Evolutionary conservation across 1,140 invertebrate species (phyloP), one percentile per base, ranked within the genome.

Genomic region (Leptopilina clavipes): DNA sequence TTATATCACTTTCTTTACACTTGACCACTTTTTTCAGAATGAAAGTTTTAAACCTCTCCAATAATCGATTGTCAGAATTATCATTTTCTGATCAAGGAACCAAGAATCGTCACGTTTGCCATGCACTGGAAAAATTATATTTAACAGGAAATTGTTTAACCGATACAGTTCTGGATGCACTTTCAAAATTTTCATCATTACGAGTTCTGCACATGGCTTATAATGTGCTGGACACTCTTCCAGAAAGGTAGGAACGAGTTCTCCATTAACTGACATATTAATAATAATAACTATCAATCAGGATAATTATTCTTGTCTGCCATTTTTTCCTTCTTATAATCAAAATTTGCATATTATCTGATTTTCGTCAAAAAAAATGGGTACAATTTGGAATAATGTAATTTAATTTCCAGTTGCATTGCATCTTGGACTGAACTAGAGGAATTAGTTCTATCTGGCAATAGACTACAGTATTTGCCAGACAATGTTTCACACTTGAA

Each of bases 401-500:
- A 31, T 74, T 59, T 17, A 19, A 73, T 76, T 70, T 75, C 3
- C 83, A 93, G 93, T 82, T 95, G 95, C 83, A 92, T 95, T 48
- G 92, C 92, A 31, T 93, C 93, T 76, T 96, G 95, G 95, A 90
- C 91, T 3, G 94, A 96, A 76, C 89, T 97, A 77, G 95, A 96
- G 90, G 95, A 96, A 87, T 86, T 97, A 9, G 93, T 97, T 1
- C 81, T 97, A 14, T 96, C 95, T 11, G 96, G 96, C 25, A 97
- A 97, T 87, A 93, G 93, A 87, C 90, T 97, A 72, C 92, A 94
- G 59, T 93, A 93, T 82, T 90, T 97, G 52, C 96, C 96, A 1
- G 94, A 95, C 76, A 94, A 94, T 85, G 93, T 97, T 71, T 93
- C 93, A 17, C 92, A 93, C 78, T 87, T 96, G 56, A 92, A 92